Evolutionary conservation across 2,113 vertebrate genomes (phyloP).

Genomic region (Mola mola): DNA sequence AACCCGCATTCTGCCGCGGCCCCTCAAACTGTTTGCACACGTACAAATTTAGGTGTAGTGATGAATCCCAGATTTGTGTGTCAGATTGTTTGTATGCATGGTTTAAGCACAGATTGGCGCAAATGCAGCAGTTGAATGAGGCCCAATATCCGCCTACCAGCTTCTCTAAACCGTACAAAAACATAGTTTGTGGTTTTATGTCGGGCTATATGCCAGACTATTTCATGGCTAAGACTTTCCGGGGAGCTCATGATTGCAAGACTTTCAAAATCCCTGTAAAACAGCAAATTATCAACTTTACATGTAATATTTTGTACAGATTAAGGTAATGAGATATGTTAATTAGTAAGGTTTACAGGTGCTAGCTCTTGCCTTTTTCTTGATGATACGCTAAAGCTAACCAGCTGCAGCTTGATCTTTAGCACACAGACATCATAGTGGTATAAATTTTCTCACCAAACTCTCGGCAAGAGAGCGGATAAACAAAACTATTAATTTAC

Average conservation of each 20-base stretch:
- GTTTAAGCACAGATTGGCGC: too few relatives aligned
- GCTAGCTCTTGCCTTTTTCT: not conserved
- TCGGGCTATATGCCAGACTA: not conserved
- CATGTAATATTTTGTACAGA: not conserved
- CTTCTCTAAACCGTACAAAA: not conserved
- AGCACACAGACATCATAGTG: not conserved
- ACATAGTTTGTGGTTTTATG: not conserved
- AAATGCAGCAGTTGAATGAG: too few relatives aligned
- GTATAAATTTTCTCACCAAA: not conserved
- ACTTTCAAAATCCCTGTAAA: not conserved
- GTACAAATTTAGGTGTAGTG: too few relatives aligned
- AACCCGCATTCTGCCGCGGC: too few relatives aligned
- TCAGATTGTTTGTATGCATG: too few relatives aligned
- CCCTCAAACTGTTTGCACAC: too few relatives aligned
- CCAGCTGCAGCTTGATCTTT: not conserved
- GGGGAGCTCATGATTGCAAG: not conserved
- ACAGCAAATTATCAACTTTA: not conserved
- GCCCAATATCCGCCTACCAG: not conserved
- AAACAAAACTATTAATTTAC: not conserved
- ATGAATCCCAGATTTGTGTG: too few relatives aligned
- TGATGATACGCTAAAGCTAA: constrained; percentile 1
- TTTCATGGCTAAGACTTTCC: not conserved
- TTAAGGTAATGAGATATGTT: not conserved
- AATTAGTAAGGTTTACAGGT: not conserved
- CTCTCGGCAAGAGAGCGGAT: not conserved